phyloP scores from a whole-genome alignment of 2,113 vertebrate species.

The Ceyx melanurus region DNA sequence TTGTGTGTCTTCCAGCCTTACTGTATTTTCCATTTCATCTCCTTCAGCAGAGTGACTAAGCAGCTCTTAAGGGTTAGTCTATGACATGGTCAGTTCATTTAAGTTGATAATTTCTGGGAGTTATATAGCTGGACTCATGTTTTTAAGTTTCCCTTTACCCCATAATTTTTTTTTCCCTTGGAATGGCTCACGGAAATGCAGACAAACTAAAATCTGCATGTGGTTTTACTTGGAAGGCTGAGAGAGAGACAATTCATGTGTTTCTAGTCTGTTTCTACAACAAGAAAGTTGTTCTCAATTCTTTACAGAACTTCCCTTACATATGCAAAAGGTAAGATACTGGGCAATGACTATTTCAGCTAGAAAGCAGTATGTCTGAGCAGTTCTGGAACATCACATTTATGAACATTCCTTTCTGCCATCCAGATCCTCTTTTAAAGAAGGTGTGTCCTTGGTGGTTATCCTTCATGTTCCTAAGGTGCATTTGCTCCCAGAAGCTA shows the following conservation, averaged over 20 bases:
- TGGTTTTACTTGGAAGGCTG: slow-evolving; percentile 22
- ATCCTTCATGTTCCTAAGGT: background rate
- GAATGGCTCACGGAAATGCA: background rate
- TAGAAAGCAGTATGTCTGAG: background rate
- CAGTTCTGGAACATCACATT: background rate
- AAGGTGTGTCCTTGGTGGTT: background rate
- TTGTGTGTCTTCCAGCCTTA: background rate
- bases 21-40: slow-evolving; percentile 4
- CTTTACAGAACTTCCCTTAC: background rate
- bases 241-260: background rate
- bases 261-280: slow-evolving; percentile 3
- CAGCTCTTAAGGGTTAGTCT: background rate
- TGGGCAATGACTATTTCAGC: background rate
- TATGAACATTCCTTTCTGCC: background rate
- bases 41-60: background rate
- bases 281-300: background rate
- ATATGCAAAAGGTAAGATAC: background rate
- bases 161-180: background rate
- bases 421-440: background rate
- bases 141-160: background rate
- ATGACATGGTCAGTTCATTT: background rate
- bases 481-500: background rate
- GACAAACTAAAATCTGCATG: background rate
- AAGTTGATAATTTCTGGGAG: background rate
- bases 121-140: background rate